Conservation (phyloP, 2,113 vertebrate species). For the Sardina pilchardus region DNA sequence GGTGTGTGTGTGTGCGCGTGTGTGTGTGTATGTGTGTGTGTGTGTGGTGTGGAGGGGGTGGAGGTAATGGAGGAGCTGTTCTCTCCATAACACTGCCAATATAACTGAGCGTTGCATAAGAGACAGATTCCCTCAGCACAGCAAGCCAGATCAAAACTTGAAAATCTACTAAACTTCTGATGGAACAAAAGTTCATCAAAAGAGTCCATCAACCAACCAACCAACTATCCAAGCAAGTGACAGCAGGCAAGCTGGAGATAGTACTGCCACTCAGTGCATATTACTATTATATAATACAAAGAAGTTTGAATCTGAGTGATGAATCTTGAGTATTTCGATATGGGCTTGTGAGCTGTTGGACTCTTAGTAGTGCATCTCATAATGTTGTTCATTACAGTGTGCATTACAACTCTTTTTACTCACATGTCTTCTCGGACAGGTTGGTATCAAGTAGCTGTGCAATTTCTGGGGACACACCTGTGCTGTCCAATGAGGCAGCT, state of each 20-base stretch:
- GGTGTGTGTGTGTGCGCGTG: neutral
- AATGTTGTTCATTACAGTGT: neutral
- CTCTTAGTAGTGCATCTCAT: neutral
- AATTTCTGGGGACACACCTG: no score
- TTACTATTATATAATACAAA: neutral
- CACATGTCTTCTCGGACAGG: neutral
- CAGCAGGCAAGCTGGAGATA: neutral
- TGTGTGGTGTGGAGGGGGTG: neutral
- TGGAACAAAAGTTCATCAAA: neutral
- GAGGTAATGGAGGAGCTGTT: neutral
- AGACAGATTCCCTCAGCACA: neutral
- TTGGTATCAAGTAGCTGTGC: neutral
- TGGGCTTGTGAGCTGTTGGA: neutral
- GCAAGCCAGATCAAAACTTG: neutral
- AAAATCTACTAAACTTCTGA: neutral
- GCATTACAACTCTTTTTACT: neutral
- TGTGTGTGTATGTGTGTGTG: no score
- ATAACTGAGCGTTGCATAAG: neutral
- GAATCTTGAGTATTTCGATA: neutral
- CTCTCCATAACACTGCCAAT: neutral
- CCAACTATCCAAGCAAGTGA: neutral
- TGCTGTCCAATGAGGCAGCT: neutral
- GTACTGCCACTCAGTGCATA: neutral
- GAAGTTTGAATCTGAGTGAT: neutral
- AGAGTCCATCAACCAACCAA: neutral